Percentiles rank a stretch among this genome's conserved stretches.
These are phyloP conservation scores for Palythoa grandis DNA, from an alignment of 92 coral and sea anemone species.

Conservation along the genomic window DNA sequence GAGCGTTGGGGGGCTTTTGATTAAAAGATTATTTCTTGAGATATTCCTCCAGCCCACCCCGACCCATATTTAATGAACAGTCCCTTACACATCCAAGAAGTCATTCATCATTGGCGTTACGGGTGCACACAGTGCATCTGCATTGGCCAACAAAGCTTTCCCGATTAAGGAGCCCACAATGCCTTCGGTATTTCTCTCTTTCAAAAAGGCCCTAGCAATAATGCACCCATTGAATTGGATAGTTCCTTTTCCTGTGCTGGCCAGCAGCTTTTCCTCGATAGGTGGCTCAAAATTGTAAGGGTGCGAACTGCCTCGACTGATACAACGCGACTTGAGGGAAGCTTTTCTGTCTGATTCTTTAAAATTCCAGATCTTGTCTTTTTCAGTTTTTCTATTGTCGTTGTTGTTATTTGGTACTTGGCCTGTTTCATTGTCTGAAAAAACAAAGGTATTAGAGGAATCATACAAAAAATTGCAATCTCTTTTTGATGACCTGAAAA, in stretches of 20 bases:
- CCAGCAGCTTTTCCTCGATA: constrained; percentile 68
- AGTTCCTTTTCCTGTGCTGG: constrained; percentile 74
- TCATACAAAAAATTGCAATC: not conserved
- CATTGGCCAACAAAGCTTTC: constrained; percentile 88
- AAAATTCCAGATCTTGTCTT: constrained; percentile 26
- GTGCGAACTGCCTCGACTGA: constrained; percentile 75
- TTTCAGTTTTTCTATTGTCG: constrained; percentile 55
- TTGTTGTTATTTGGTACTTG: not conserved
- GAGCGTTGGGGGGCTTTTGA: too few relatives aligned
- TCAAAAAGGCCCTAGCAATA: constrained; percentile 90
- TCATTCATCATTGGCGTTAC: constrained; percentile 94
- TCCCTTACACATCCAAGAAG: constrained; percentile 91
- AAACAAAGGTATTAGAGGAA: not conserved
- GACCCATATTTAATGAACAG: too few relatives aligned
- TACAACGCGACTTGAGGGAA: constrained; percentile 63
- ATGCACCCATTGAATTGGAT: constrained; percentile 90
- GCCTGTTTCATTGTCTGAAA: constrained; percentile 26
- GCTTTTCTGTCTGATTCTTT: constrained; percentile 49
- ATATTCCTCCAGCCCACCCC: too few relatives aligned
- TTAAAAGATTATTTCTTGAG: too few relatives aligned
- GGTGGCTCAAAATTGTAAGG: constrained; percentile 76
- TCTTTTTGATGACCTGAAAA: not conserved
- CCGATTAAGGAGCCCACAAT: constrained; percentile 85
- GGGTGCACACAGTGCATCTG: constrained; percentile 95
- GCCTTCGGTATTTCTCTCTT: constrained; percentile 90